These are phyloP conservation scores for Stenodera caucasica DNA, from an alignment of 2,888 invertebrate genomes.

Conservation along the genomic window DNA sequence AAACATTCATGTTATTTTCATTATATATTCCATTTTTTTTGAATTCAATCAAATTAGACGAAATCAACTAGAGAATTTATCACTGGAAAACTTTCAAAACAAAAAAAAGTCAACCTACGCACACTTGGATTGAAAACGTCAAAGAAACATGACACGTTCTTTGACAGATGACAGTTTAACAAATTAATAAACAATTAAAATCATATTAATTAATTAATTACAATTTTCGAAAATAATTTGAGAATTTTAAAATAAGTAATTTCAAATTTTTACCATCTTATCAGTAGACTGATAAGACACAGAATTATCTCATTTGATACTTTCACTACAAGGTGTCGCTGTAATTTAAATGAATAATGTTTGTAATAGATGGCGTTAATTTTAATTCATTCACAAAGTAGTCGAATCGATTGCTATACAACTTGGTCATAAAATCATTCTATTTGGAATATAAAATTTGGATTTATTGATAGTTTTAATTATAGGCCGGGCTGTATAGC, in stretches of 20 bases:
- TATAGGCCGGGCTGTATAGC: constrained; percentile 19
- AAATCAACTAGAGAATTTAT: constrained; percentile 8
- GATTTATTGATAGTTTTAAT: constrained; percentile 12
- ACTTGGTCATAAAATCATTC: constrained; percentile 15
- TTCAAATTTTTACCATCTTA: not conserved
- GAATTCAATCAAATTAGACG: not conserved
- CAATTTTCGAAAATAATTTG: not conserved
- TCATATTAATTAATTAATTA: too few species aligned
- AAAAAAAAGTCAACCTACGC: constrained; percentile 2
- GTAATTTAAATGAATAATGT: not conserved
- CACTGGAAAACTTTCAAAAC: constrained; percentile 19
- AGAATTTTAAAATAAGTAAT: not conserved
- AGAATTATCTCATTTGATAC: not conserved
- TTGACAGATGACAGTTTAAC: constrained; percentile 38
- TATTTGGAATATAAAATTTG: too few species aligned
- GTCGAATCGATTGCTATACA: constrained; percentile 33
- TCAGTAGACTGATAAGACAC: not conserved
- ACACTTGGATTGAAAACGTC: constrained; percentile 12
- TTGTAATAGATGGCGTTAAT: constrained; percentile 19
- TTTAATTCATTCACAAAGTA: constrained; percentile 33
- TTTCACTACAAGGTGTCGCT: not conserved
- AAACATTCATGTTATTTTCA: constrained; percentile 30
- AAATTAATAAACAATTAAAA: too few species aligned
- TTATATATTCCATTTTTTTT: too few species aligned
- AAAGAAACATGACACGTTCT: constrained; percentile 38